Evolutionary conservation across 2,888 invertebrate species (phyloP).

Genomic region (Cryptocephalus moraei): DNA sequence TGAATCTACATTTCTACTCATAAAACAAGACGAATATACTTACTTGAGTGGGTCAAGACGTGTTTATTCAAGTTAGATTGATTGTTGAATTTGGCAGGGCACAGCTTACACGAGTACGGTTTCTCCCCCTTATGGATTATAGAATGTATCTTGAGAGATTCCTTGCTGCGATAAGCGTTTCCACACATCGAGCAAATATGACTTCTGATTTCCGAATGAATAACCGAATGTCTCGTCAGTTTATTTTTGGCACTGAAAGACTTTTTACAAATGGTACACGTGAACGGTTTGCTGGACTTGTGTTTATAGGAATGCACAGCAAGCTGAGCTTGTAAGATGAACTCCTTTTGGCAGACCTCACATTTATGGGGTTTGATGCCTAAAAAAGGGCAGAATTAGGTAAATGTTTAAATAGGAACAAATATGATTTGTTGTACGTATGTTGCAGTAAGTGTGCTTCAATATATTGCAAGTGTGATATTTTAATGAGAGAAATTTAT

Average conservation of each 20-base stretch:
- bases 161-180: constrained; percentile 49
- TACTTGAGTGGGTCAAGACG: constrained; percentile 47
- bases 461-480: too few relatives aligned
- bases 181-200: constrained; percentile 50
- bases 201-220: constrained; percentile 45
- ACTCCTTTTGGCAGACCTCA: constrained; percentile 47
- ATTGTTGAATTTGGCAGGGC: constrained; percentile 49
- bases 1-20: not conserved
- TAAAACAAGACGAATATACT: constrained; percentile 10
- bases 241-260: constrained; percentile 60
- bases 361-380: constrained; percentile 43
- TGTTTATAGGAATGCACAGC: constrained; percentile 64
- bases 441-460: too few relatives aligned
- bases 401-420: too few relatives aligned
- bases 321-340: constrained; percentile 60
- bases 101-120: constrained; percentile 50
- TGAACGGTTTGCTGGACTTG: constrained; percentile 47
- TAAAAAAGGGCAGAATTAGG: constrained; percentile 10
- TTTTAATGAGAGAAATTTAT: too few relatives aligned
- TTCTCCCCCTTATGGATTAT: constrained; percentile 53
- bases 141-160: constrained; percentile 49
- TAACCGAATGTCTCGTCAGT: constrained; percentile 58
- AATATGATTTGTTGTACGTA: too few relatives aligned
- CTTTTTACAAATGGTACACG: constrained; percentile 55
- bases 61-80: constrained; percentile 61